phyloP scores from a whole-genome alignment of 1,140 invertebrate species.

The Lycorma delicatula region DNA sequence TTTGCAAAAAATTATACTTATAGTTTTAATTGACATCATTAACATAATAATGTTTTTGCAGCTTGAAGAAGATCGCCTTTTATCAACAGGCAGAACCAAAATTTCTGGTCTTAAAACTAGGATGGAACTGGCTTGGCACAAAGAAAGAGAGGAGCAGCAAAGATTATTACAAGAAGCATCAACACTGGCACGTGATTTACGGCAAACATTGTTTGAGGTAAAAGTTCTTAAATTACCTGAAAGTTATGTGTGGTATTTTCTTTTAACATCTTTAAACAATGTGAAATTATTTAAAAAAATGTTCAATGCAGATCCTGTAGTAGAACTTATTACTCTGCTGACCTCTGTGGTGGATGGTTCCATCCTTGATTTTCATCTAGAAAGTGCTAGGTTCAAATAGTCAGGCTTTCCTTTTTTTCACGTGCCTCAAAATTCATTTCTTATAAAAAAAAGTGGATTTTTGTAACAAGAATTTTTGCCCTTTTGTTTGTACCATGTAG shows the following conservation, averaged over 20 bases:
- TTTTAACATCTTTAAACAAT: too few species aligned
- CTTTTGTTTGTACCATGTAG: too few species aligned
- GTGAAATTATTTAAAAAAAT: too few species aligned
- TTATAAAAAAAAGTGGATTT: too few species aligned
- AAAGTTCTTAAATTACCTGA: neutral
- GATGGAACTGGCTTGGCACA: slow-evolving; percentile 91
- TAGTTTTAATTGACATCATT: neutral
- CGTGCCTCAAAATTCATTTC: too few species aligned
- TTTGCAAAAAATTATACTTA: neutral
- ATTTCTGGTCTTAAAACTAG: slow-evolving; percentile 76
- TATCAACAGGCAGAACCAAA: slow-evolving; percentile 70
- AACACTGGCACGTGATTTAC: slow-evolving; percentile 76
- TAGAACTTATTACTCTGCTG: too few species aligned
- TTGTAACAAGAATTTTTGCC: too few species aligned
- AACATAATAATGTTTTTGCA: slow-evolving; percentile 31
- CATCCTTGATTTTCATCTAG: too few species aligned
- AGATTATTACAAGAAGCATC: slow-evolving; percentile 83
- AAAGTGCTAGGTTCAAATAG: too few species aligned
- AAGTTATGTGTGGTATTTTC: too few species aligned
- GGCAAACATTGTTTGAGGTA: slow-evolving; percentile 79
- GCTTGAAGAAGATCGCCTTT: slow-evolving; percentile 72
- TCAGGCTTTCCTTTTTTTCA: too few species aligned
- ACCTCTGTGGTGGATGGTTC: neutral
- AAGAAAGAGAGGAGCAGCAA: slow-evolving; percentile 88
- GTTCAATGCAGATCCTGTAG: too few species aligned